Conservation (phyloP, 2,888 invertebrate species). For the Thelaira solivaga region DNA sequence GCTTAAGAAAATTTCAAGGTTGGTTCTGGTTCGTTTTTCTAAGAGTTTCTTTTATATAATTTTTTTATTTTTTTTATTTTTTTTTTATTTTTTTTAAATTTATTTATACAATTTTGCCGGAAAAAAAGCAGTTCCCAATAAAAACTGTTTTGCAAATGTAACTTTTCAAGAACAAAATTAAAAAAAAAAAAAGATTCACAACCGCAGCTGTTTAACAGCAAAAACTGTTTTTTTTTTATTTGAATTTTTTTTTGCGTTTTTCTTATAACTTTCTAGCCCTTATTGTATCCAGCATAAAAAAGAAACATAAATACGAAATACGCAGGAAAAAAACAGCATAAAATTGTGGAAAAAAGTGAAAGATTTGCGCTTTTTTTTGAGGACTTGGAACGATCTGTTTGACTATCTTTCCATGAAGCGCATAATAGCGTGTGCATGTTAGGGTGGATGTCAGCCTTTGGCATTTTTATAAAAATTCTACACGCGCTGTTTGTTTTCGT, state of each 20-base stretch:
- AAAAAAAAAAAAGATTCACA: slow-evolving; percentile 16
- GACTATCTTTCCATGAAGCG: not conserved
- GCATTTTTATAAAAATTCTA: slow-evolving; percentile 41
- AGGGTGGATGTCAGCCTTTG: slow-evolving; percentile 31
- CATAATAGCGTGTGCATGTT: not conserved
- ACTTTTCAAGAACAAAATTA: too few species aligned
- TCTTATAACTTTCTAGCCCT: slow-evolving; percentile 16
- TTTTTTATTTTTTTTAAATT: too few species aligned
- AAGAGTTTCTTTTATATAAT: too few species aligned
- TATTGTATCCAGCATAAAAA: slow-evolving; percentile 38
- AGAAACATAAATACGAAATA: not conserved
- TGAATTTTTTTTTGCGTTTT: not conserved
- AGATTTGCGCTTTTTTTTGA: slow-evolving; percentile 18
- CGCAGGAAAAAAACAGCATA: not conserved
- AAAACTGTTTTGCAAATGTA: too few species aligned
- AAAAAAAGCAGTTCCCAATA: too few species aligned
- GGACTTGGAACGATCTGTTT: not conserved
- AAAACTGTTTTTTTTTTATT: not conserved
- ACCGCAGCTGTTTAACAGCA: slow-evolving; percentile 10
- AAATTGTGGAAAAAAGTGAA: too few species aligned
- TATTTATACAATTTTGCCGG: too few species aligned
- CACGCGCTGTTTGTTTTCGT: not conserved
- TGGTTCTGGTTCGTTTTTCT: too few species aligned
- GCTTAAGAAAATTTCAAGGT: too few species aligned
- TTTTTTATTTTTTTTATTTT: too few species aligned